Conservation (phyloP, 2,113 vertebrate genomes). For the Gallinago media region DNA sequence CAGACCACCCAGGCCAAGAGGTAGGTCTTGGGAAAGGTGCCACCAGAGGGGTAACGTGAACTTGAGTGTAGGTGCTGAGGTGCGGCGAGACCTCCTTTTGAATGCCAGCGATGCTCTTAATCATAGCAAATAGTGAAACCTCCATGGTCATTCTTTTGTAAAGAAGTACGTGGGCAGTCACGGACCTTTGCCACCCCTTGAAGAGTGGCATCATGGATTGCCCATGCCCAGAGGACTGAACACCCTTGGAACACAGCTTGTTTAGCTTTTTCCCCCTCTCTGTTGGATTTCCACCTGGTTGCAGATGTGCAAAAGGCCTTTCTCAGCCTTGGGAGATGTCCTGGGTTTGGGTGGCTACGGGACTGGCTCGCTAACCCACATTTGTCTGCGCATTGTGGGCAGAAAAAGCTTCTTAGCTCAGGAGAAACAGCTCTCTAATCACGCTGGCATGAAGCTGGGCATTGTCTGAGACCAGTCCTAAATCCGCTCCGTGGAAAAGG, state of each 20-base stretch:
- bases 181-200: not conserved
- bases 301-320: not conserved
- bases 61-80: fast-evolving
- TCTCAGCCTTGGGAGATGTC: not conserved
- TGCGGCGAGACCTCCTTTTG: not conserved
- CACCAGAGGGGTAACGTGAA: fast-evolving
- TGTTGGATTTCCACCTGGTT: fast-evolving
- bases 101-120: fast-evolving
- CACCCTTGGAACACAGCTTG: not conserved
- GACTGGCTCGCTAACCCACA: not conserved
- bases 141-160: fast-evolving
- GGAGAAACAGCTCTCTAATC: not conserved
- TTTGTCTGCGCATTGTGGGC: fast-evolving
- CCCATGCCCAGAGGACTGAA: not conserved
- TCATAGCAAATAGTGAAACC: fast-evolving
- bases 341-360: not conserved
- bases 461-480: not conserved
- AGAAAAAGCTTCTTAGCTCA: not conserved
- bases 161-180: fast-evolving
- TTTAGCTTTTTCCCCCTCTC: not conserved
- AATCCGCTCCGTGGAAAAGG: fast-evolving
- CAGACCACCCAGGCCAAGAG: fast-evolving
- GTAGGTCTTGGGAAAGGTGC: not conserved
- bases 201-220: fast-evolving
- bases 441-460: not conserved